Conservation (phyloP, 2,888 invertebrate species). For the Harmothoe impar region DNA sequence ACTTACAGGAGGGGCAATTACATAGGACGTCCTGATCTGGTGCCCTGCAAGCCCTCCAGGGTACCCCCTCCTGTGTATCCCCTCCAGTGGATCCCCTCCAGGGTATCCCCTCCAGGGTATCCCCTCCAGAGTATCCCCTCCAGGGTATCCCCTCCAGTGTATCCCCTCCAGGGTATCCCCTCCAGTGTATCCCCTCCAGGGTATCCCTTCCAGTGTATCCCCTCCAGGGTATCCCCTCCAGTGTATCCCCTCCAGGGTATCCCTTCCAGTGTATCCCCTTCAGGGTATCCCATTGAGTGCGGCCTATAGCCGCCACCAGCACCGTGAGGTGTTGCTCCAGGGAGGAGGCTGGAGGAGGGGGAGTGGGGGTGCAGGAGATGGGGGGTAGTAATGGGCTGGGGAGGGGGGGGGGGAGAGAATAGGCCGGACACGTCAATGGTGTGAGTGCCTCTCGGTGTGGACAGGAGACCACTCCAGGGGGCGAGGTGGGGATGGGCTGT, state of each 20-base stretch:
- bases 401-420: not conserved
- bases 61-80: not conserved
- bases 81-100: too few relatives aligned
- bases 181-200: too few relatives aligned
- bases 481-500: not conserved
- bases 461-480: not conserved
- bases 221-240: too few relatives aligned
- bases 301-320: not conserved
- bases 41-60: not conserved
- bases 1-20: not conserved
- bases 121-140: not conserved
- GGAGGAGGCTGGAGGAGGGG: too few relatives aligned
- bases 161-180: too few relatives aligned
- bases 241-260: too few relatives aligned
- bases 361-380: not conserved
- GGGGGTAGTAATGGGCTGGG: too few relatives aligned
- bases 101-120: slow-evolving; percentile 11
- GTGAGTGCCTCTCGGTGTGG: not conserved
- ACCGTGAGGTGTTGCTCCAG: too few relatives aligned
- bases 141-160: too few relatives aligned
- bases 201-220: too few relatives aligned
- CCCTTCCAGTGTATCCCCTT: too few relatives aligned
- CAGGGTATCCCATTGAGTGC: too few relatives aligned
- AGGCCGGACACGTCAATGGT: slow-evolving; percentile 10
- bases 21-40: not conserved